These are phyloP conservation scores for Ectobius pallidus DNA, from an alignment of 2,888 invertebrate species.

Conservation along the genomic window DNA sequence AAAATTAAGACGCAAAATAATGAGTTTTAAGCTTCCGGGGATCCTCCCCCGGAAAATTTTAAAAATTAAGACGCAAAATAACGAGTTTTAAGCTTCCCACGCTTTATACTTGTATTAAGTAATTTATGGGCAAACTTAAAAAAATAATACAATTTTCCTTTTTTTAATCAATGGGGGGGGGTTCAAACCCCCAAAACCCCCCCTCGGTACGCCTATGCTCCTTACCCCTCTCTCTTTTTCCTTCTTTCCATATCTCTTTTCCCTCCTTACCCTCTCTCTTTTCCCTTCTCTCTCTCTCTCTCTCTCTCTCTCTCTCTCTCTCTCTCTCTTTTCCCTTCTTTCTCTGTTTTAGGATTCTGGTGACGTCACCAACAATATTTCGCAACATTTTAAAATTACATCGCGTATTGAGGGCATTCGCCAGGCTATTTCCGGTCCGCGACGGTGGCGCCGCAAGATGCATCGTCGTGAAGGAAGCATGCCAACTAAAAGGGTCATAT, in stretches of 20 bases:
- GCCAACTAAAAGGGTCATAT: background rate
- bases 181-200: too few species aligned
- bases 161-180: too few species aligned
- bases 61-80: too few species aligned
- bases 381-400: constrained; percentile 15
- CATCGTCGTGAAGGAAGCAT: background rate
- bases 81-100: too few species aligned
- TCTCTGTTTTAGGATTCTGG: constrained; percentile 2
- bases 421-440: background rate
- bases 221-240: background rate
- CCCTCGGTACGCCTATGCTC: too few species aligned
- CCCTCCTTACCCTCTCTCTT: background rate
- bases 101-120: too few species aligned
- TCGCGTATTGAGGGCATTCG: background rate
- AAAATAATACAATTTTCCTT: too few species aligned
- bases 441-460: background rate
- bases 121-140: too few species aligned
- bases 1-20: too few species aligned
- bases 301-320: background rate
- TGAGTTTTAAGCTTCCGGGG: too few species aligned
- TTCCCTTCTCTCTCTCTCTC: background rate
- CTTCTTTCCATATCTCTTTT: background rate
- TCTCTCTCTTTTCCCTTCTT: background rate
- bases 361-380: background rate
- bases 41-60: too few species aligned